Evolutionary conservation across 2,113 vertebrate species (phyloP), one percentile per base, ranked within the genome.

Genomic region (Gopherus flavomarginatus): DNA sequence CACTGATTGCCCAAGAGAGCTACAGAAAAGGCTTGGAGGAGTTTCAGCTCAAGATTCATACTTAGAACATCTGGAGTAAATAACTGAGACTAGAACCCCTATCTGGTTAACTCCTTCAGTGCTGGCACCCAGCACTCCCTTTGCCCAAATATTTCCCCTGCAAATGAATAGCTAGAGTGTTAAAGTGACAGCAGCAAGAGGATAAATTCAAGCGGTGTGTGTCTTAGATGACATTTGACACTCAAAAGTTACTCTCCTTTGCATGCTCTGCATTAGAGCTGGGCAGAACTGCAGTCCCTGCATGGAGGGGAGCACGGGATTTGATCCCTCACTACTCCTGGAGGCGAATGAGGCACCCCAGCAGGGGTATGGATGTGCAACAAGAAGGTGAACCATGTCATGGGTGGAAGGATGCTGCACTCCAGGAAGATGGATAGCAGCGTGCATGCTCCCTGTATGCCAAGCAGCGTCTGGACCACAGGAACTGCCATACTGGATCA

Each of bases 161-260:
- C 29, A 83, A 88, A 65, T 52, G 81, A 79, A 83, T 24, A 80
- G 2, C 2, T 53, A 19, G n/a, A 86, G 16, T n/a, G 26, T 86
- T 90, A 83, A 92, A 87, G 52, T 1, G 8, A 14, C 31, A 16
- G 50, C 6, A 29, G 35, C 3, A 54, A 92, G 62, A 50, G 83
- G 69, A 93, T 1, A 81, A 84, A 83, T 59, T 52, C 0, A 11
- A 94, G 86, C 82, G 84, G 93, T 47, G 82, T 53, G 1, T 57
- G 35, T 95, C 96, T 95, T 85, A 94, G 91, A 62, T 94, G 98
- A 91, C 85, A 96, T 87, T 97, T 97, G 91, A 90, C 85, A 87
- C 19, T 79, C 21, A 86, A 89, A 82, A 87, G 19, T 5, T 10
- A 86, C 79, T 72, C 22, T 17, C 38, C 62, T 57, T 88, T 0